Evolutionary conservation across 2,113 vertebrate species (phyloP), one percentile per base, ranked within the genome.

Genomic region (Xenopus tropicalis): DNA sequence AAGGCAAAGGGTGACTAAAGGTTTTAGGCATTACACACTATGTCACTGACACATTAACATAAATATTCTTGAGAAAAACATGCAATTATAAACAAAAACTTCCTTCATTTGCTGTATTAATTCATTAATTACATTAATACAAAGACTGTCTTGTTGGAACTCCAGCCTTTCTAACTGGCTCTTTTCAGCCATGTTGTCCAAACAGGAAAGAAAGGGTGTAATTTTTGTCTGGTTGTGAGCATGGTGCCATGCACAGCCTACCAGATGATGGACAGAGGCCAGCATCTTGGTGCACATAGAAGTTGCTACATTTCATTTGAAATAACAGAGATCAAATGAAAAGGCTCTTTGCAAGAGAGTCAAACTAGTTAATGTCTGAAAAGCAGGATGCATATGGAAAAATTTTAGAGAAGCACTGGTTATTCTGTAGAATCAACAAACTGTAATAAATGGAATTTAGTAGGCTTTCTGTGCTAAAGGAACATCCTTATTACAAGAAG

Each of bases 71-170:
- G 19, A 11, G 79, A 80, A 81, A 83, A 83, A 80, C 83, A 84
- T 81, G 87, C 82, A 86, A 89, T 91, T 89, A 82, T 82, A 86
- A 74, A 85, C 77, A 79, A 11, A 70, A 43, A 22, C 69, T 78
- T 87, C 82, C 87, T 86, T 86, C 86, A 82, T 79, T 80, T 23
- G 83, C 80, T 80, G 79, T 2, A 82, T 86, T 83, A 82, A 68
- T 1, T 83, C 72, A 79, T 87, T 90, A 88, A 89, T 92, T 88
- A 87, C 87, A 89, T 87, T 85, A 88, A 84, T 86, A 92, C 88
- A 90, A 90, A 90, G 89, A 83, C 81, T 63, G 82, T 86, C 78
- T 90, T 91, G 90, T 90, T 87, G 86, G 79, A 79, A 25, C 78
- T 79, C 82, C 74, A 48, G 83, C 82, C 77, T 56, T 70, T 1